phyloP scores from a whole-genome alignment of 2,113 vertebrate species.

The Proteles cristata region DNA sequence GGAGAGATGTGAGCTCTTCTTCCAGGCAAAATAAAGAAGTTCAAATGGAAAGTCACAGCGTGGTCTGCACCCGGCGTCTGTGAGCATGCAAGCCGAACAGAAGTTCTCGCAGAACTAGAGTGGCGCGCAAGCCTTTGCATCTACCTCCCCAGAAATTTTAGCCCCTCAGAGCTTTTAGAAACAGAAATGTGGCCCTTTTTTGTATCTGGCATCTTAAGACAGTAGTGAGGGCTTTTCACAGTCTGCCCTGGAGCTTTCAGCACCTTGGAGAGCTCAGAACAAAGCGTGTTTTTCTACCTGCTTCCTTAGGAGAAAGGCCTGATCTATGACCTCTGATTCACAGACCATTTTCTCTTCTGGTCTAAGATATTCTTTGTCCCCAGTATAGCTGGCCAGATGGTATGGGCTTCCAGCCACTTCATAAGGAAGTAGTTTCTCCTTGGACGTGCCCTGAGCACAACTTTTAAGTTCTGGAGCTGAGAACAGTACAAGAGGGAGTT shows the following conservation, averaged over 20 bases:
- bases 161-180: neutral
- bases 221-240: neutral
- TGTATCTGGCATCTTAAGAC: neutral
- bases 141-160: neutral
- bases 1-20: neutral
- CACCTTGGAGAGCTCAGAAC: neutral
- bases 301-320: neutral
- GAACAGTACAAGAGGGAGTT: neutral
- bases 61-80: neutral
- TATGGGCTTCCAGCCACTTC: neutral
- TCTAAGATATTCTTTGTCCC: neutral
- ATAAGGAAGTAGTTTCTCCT: neutral
- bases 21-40: neutral
- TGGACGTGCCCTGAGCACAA: neutral
- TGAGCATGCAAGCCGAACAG: fast-evolving
- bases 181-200: neutral
- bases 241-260: neutral
- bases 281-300: neutral
- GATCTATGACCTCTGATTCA: neutral
- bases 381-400: neutral
- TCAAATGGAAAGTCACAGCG: neutral
- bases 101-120: neutral
- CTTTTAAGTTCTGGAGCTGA: neutral
- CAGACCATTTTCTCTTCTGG: neutral
- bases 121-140: neutral